Evolutionary conservation across 2,888 invertebrate species (phyloP).

Genomic region (Tachina grossa): DNA sequence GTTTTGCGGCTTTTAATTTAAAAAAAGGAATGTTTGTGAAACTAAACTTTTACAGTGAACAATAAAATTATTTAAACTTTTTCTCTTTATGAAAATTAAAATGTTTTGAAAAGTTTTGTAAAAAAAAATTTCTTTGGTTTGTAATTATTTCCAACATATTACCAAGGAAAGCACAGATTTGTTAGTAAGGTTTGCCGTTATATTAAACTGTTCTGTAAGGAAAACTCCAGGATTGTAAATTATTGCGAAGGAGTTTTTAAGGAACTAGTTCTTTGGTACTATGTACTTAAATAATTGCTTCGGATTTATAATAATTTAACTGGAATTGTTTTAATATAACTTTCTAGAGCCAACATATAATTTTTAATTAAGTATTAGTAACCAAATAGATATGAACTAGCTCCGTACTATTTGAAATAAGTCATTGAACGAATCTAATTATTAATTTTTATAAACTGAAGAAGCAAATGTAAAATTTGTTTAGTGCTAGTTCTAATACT

Average conservation of each 20-base stretch:
- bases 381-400: no score
- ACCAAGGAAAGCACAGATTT: background rate
- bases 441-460: no score
- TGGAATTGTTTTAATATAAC: background rate
- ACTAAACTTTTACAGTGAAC: conserved; percentile 39
- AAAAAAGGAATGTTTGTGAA: conserved; percentile 26
- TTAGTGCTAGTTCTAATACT: no score
- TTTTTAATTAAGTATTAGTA: no score
- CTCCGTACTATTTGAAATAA: no score
- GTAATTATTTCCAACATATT: background rate
- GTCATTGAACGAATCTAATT: no score
- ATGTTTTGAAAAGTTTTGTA: background rate
- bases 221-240: background rate
- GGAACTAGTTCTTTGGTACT: conserved; percentile 14
- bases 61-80: conserved; percentile 35
- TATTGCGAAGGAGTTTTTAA: background rate
- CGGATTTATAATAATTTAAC: background rate
- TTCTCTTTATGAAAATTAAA: background rate
- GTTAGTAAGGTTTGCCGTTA: no score
- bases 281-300: background rate
- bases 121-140: background rate
- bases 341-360: background rate
- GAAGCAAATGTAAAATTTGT: no score
- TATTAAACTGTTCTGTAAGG: no score
- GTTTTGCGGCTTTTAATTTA: background rate